These are phyloP conservation scores for Galeopsomyia nigrocyanea DNA, from an alignment of 2,888 invertebrate species.

Conservation along the genomic window DNA sequence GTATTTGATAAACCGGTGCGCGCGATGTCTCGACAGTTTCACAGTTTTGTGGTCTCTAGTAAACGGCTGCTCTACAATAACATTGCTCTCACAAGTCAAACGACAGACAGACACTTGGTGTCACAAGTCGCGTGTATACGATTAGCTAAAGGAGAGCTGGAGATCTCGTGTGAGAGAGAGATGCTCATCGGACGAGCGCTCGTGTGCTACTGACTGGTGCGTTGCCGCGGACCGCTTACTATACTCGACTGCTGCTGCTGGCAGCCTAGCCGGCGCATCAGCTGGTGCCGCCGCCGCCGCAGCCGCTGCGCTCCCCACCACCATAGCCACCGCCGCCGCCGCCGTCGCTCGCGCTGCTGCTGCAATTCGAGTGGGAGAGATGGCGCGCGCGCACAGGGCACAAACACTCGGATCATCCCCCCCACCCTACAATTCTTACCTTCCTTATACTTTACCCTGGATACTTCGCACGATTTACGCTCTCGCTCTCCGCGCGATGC, in stretches of 20 bases:
- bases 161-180: constrained; percentile 40
- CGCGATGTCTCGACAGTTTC: too few species aligned
- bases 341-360: constrained; percentile 8
- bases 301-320: constrained; percentile 5
- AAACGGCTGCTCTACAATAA: constrained; percentile 1
- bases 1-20: too few species aligned
- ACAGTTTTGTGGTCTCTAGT: constrained; percentile 10
- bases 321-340: constrained; percentile 11
- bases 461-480: constrained; percentile 36
- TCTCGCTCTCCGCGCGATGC: constrained; percentile 26
- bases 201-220: constrained; percentile 67
- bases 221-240: constrained; percentile 69
- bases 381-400: too few species aligned
- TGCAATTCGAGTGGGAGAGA: too few species aligned
- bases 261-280: constrained; percentile 15
- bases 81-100: too few species aligned
- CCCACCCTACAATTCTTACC: constrained; percentile 9
- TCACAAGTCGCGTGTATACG: constrained; percentile 53
- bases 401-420: neutral
- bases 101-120: constrained; percentile 56
- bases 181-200: constrained; percentile 68
- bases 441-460: neutral
- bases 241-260: constrained; percentile 73
- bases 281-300: neutral
- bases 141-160: constrained; percentile 47